phyloP scores from a whole-genome alignment of 2,888 invertebrate genomes.

The Zaprionus obscuricornis region DNA sequence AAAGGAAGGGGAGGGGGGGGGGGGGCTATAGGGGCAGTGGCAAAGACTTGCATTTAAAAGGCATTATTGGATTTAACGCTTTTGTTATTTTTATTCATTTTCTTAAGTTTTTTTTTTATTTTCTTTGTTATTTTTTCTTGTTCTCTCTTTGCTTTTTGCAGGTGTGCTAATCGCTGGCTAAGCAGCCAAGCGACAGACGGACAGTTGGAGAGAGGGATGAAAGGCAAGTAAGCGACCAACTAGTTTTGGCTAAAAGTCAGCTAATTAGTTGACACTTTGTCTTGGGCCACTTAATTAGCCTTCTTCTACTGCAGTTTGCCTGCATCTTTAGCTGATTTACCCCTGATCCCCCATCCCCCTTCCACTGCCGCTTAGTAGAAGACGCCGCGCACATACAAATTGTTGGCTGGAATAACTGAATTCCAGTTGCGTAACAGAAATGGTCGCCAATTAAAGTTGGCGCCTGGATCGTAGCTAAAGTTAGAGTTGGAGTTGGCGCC shows the following conservation, averaged over 20 bases:
- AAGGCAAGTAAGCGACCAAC: neutral
- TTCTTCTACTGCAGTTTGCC: slow-evolving; percentile 16
- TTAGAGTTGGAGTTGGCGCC: slow-evolving; percentile 16
- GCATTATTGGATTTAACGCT: slow-evolving; percentile 52
- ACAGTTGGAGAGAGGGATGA: slow-evolving; percentile 16
- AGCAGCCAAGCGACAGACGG: slow-evolving; percentile 49
- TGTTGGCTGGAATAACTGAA: slow-evolving; percentile 71
- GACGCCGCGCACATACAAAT: slow-evolving; percentile 72
- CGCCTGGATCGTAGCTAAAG: slow-evolving; percentile 39
- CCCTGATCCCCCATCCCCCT: neutral
- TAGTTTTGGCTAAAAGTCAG: slow-evolving; percentile 62
- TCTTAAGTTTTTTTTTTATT: too few relatives aligned
- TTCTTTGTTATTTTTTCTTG: too few relatives aligned
- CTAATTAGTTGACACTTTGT: slow-evolving; percentile 77
- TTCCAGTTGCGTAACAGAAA: slow-evolving; percentile 77
- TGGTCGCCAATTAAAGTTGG: slow-evolving; percentile 76
- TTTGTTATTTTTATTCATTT: too few relatives aligned
- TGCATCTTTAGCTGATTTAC: neutral
- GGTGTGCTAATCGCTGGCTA: slow-evolving; percentile 73
- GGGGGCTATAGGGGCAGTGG: too few relatives aligned
- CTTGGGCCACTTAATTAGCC: slow-evolving; percentile 73
- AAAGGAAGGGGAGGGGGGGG: neutral
- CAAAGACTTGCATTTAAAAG: slow-evolving; percentile 55
- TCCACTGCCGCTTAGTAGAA: slow-evolving; percentile 35
- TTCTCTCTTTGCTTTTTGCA: too few relatives aligned